Percentiles rank a stretch among this genome's conserved stretches.
Conservation (phyloP, 2,888 invertebrate species). For the Epirrhoe alternata region DNA sequence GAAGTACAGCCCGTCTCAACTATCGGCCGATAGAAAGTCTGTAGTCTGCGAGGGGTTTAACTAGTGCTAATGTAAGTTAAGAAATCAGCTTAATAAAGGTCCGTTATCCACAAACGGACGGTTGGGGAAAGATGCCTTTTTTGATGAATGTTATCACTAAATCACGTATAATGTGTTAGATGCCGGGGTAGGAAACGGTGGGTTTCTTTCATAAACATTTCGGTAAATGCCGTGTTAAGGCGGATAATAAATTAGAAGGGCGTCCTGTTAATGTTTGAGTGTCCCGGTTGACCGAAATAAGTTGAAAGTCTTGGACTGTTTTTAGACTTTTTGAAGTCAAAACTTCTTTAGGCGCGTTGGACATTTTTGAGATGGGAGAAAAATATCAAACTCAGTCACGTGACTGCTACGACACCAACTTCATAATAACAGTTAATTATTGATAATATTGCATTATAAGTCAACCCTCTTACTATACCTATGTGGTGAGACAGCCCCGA, state of each 20-base stretch:
- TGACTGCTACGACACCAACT: too few relatives aligned
- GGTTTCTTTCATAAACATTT: conserved; percentile 51
- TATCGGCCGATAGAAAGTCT: too few relatives aligned
- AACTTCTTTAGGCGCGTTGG: too few relatives aligned
- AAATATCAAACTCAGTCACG: too few relatives aligned
- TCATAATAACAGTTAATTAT: too few relatives aligned
- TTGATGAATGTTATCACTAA: conserved; percentile 70
- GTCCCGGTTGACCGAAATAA: conserved; percentile 30
- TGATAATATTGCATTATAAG: too few relatives aligned
- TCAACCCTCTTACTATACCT: too few relatives aligned
- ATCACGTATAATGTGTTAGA: conserved; percentile 63
- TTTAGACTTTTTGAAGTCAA: not conserved
- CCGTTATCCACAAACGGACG: conserved; percentile 43
- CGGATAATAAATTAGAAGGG: conserved; percentile 45
- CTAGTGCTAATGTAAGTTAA: conserved; percentile 29
- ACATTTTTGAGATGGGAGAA: too few relatives aligned
- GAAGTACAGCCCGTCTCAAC: too few relatives aligned
- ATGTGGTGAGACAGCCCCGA: too few relatives aligned
- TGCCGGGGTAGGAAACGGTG: conserved; percentile 51
- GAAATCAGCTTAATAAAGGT: conserved; percentile 49
- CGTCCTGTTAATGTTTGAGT: conserved; percentile 43
- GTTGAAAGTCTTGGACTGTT: not conserved
- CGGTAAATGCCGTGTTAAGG: conserved; percentile 49
- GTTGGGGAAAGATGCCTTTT: conserved; percentile 48
- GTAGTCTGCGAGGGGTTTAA: too few relatives aligned